These are phyloP conservation scores for Rynchops niger DNA, from an alignment of 2,113 vertebrate species.

Conservation along the genomic window DNA sequence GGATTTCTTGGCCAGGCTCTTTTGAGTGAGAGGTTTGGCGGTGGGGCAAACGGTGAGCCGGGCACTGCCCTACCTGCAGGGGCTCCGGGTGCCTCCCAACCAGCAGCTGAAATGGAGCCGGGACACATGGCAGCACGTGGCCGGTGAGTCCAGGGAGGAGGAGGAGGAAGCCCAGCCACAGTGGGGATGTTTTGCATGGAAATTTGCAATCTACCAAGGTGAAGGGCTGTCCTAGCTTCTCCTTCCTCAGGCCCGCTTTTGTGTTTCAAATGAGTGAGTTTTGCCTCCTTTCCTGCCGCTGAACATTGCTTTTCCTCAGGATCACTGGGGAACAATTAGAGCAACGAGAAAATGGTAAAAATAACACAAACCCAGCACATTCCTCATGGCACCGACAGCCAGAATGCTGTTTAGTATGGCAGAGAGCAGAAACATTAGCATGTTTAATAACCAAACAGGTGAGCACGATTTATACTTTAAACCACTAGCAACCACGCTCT, in stretches of 20 bases:
- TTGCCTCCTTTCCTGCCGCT: background rate
- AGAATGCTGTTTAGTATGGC: background rate
- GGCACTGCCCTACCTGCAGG: background rate
- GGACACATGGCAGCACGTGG: background rate
- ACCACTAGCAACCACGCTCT: background rate
- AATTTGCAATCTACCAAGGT: background rate
- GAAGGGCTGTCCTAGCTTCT: background rate
- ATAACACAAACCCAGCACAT: slow-evolving; percentile 21
- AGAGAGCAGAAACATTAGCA: slow-evolving; percentile 1
- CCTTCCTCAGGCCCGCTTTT: background rate
- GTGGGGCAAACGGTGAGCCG: fast-evolving
- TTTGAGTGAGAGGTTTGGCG: background rate
- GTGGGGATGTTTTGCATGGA: background rate
- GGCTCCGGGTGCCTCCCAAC: background rate
- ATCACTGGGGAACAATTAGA: slow-evolving; percentile 30
- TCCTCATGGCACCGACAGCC: background rate
- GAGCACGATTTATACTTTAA: background rate
- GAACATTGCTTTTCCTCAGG: background rate
- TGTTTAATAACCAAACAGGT: background rate
- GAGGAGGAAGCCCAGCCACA: background rate
- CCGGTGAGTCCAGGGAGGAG: no score
- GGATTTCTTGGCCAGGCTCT: background rate
- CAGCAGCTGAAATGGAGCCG: background rate
- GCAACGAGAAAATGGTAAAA: slow-evolving; percentile 20
- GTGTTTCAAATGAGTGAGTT: background rate